Evolutionary conservation across 2,797 vertebrate genomes (phyloP), one percentile per base, ranked within the genome.

Genomic region (Muscicapa comitata): DNA sequence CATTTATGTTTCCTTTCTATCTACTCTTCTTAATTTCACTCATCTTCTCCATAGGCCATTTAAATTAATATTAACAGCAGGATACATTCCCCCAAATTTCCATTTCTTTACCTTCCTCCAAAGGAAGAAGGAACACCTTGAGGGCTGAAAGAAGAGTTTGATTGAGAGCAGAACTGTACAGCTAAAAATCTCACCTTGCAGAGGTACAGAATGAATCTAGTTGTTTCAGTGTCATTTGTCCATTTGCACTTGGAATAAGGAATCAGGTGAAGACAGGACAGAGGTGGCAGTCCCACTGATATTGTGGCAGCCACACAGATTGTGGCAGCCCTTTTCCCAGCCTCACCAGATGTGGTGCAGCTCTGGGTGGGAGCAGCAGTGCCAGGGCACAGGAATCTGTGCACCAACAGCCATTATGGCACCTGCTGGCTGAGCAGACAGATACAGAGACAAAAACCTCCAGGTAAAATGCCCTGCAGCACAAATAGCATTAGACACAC

Each of bases 281-380:
- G 62, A 88, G 28, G 35, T 24, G 38, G 10, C 31, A 71, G 45
- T 13, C n/a, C 21, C 7, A 4, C 2, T 21, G 70, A 11, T 7
- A 9, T 23, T 45, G 43, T 45, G 43, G 43, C 43, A 45, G 43
- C 7, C 43, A 45, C 43, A 23, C 20, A 11, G 8, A 6, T 26
- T 42, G 43, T 15, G 16, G 26, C 43, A 91, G 40, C 31, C 25
- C 35, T 55, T 83, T 65, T 53, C 33, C 72, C 40, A 86, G 1
- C 14, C 43, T 77, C 63, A 31, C 13, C 1, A 1, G 7, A 45
- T 0, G 1, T 26, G 16, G 18, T 59, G 59, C 67, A 67, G 25
- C 23, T 40, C 43, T 35, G 38, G 16, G 11, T 3, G 31, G 53
- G 33, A 76, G 12, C 4, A 62, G 45, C 40, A 48, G 35, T 68